Base-by-base conservation (phyloP, 2,797 vertebrate genomes). In the Sparus aurata region DNA sequence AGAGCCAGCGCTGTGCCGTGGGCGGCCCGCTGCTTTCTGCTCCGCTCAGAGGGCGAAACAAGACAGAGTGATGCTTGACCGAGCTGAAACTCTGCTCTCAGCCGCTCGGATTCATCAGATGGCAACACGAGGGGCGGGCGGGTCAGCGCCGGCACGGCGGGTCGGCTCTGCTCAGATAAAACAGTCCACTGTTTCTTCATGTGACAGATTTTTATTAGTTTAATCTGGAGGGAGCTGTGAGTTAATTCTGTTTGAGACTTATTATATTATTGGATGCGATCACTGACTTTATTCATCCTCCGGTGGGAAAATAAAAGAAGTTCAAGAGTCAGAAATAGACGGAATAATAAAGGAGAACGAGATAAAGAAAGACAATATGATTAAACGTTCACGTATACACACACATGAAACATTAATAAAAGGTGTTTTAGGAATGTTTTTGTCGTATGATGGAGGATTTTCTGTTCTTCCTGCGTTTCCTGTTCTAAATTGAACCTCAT, bases 21-120 rank as follows among this genome's bases (percentile, higher is more conserved):
- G 85, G 85, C 63, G 78, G 65, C 52, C 22, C 34, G 45, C 67
- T 65, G 69, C 70, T 65, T 53, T 64, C 75, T 62, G 78, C 63
- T 23, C 18, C 7, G 13, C 79, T 82, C 66, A 0, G 55, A 77
- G 77, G 85, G 41, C 50, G 72, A 59, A 41, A 80, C 73, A 12
- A 68, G 77, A 73, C 66, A 20, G 57, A 70, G 73, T 57, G 78
- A 80, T 76, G 75, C 83, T 82, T 52, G 61, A 76, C 66, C 23
- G 75, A 60, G 59, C 47, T 69, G 0, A 55, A 76, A 67, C 64
- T 73, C 75, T 34, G 62, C 86, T 77, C 76, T 77, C 70, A 60
- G 71, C 77, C n/a, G 76, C 79, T 69, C 64, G 1, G 0, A 8
- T 13, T 57, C 46, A 58, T 63, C 54, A 52, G 54, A 80, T 22